Base-by-base conservation (phyloP, 2,113 vertebrate species). In the Nestor notabilis region DNA sequence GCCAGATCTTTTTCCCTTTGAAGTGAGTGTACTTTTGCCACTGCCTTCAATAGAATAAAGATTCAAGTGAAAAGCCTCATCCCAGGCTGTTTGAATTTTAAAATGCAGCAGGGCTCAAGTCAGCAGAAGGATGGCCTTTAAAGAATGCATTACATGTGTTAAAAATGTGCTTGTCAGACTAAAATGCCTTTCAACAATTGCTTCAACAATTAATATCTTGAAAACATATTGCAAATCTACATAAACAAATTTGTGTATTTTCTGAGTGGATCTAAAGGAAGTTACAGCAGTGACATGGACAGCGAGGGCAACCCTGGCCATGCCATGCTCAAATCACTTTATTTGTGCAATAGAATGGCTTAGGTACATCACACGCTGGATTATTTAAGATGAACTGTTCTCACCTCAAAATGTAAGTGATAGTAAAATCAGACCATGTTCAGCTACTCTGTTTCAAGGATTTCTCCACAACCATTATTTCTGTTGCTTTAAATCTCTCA, bases 381-480 rank as follows among this genome's bases (percentile, higher is more conserved):
- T 75, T 75, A 68, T 28, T 78, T 27, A 41, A 89, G 24, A 68
- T 17, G 52, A 87, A 29, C 4, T 61, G 3, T 0, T 27, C 61
- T 91, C 43, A 79, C 8, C 11, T 71, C 39, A 50, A 72, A 87
- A 61, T 46, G 5, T 2, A 52, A 71, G 2, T 76, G 11, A 31
- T 13, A 41, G 2, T 49, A 46, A 55, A 61, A 47, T 44, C 65
- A 68, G 23, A 49, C 4, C 9, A 7, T 11, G 20, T 43, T 71
- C 39, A 61, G 6, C 5, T 68, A 16, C n/a, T 12, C n/a, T 27
- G 0, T 35, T 4, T 70, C 49, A 47, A 6, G 13, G 13, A 60
- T 84, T 87, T 75, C 56, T 56, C 61, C 33, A 7, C 33, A 11
- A 70, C 31, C 13, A 28, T 63, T 39, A 10, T 4, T 27, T 50